Evolutionary conservation across 2,888 invertebrate species (phyloP).

Genomic region (Tachina grossa): DNA sequence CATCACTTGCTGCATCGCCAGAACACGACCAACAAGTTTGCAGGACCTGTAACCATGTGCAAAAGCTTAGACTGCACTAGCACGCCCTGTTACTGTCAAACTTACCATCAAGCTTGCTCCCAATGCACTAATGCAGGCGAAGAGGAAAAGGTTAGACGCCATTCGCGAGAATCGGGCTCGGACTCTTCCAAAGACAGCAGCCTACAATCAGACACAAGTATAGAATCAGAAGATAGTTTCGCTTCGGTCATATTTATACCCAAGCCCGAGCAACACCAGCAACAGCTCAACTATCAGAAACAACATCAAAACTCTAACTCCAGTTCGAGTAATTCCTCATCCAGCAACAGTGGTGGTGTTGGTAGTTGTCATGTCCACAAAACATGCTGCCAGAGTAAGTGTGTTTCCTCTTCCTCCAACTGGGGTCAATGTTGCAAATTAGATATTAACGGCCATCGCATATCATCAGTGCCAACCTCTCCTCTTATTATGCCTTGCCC

Average conservation of each 20-base stretch:
- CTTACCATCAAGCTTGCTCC: conserved; percentile 77
- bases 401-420: conserved; percentile 45
- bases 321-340: conserved; percentile 81
- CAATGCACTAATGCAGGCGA: conserved; percentile 77
- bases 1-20: conserved; percentile 74
- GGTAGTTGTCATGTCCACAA: conserved; percentile 60
- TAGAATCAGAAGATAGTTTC: conserved; percentile 96
- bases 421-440: conserved; percentile 71
- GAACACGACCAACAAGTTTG: conserved; percentile 71
- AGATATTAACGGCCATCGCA: conserved; percentile 71
- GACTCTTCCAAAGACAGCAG: conserved; percentile 95
- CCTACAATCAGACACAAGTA: conserved; percentile 95
- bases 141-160: conserved; percentile 85
- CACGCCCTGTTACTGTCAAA: conserved; percentile 77
- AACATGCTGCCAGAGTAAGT: conserved; percentile 68
- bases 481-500: conserved; percentile 84
- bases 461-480: conserved; percentile 89
- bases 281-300: conserved; percentile 80
- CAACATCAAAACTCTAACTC: conserved; percentile 80
- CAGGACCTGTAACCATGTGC: conserved; percentile 79
- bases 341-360: conserved; percentile 77
- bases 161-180: conserved; percentile 93
- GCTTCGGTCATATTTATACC: conserved; percentile 96
- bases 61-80: conserved; percentile 80
- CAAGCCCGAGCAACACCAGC: conserved; percentile 86